phyloP scores from a whole-genome alignment of 2,888 invertebrate species.

The Nephrotoma flavescens region DNA sequence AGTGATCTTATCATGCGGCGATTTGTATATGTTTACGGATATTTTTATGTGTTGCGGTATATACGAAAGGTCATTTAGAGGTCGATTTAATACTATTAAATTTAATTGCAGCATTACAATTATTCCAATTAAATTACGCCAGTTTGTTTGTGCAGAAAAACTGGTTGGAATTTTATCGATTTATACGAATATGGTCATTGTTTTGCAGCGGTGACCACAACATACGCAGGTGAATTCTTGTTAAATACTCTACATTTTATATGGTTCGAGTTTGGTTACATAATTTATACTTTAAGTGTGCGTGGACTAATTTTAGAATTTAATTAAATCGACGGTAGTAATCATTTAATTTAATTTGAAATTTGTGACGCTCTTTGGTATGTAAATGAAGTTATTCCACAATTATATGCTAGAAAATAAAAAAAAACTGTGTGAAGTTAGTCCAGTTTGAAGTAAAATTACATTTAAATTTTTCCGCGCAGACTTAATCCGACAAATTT shows the following conservation, averaged over 20 bases:
- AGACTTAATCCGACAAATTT: too few relatives aligned
- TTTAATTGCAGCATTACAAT: background rate
- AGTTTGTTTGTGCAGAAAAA: background rate
- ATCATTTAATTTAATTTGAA: too few relatives aligned
- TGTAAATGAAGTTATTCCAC: too few relatives aligned
- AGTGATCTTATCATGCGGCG: background rate
- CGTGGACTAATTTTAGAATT: too few relatives aligned
- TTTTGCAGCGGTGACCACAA: background rate
- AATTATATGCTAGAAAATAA: too few relatives aligned
- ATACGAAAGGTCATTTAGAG: background rate
- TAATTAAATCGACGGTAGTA: too few relatives aligned
- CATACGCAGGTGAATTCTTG: background rate
- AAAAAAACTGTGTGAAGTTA: too few relatives aligned
- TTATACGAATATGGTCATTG: background rate
- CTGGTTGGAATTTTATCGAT: background rate
- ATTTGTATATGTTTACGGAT: background rate
- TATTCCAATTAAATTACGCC: background rate
- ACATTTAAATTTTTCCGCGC: too few relatives aligned
- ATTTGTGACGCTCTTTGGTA: too few relatives aligned
- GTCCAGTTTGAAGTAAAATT: too few relatives aligned
- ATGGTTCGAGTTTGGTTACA: too few relatives aligned
- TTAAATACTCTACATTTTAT: background rate
- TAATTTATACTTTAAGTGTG: too few relatives aligned
- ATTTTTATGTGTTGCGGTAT: background rate
- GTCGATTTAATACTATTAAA: background rate